A percentile compares a stretch with the other conserved stretches of the same genome.
Conservation (phyloP, 2,888 invertebrate species). For the Brassicogethes aeneus region DNA sequence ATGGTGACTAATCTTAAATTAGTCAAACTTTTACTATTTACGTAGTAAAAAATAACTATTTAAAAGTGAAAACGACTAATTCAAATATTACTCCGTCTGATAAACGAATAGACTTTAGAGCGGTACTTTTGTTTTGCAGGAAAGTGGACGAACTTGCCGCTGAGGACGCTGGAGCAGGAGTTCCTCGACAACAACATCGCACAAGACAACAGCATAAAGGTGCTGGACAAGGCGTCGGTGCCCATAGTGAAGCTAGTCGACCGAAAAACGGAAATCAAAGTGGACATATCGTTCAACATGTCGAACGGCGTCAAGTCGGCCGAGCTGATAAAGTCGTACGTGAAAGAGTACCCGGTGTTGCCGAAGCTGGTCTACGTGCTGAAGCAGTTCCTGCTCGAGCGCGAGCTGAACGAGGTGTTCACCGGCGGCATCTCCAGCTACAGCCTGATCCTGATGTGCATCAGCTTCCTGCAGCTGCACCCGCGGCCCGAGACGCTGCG, state of each 20-base stretch:
- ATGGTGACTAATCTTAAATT: too few relatives aligned
- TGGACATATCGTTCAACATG: constrained; percentile 99
- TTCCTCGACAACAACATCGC: constrained; percentile 84
- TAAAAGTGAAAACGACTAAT: too few relatives aligned
- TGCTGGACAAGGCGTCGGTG: constrained; percentile 95
- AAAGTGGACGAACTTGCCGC: constrained; percentile 85
- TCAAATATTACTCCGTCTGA: too few relatives aligned
- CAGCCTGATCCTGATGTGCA: constrained; percentile 95
- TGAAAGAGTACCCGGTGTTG: constrained; percentile 80
- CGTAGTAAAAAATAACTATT: too few relatives aligned
- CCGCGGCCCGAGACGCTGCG: constrained; percentile 67
- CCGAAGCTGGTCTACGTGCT: constrained; percentile 93
- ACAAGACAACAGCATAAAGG: constrained; percentile 83
- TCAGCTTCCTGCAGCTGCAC: constrained; percentile 93
- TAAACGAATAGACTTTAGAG: too few relatives aligned
- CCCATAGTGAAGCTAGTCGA: constrained; percentile 98
- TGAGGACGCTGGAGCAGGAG: constrained; percentile 85
- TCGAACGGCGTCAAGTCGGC: constrained; percentile 95
- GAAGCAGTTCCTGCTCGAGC: constrained; percentile 95
- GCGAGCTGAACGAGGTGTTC: constrained; percentile 98
- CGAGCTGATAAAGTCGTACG: constrained; percentile 86
- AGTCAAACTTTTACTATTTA: too few relatives aligned
- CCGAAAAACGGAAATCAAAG: constrained; percentile 75
- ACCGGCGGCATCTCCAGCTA: constrained; percentile 99
- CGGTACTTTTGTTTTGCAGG: constrained; percentile 44